Conservation (phyloP, 2,113 vertebrate species). For the Strix aluco region DNA sequence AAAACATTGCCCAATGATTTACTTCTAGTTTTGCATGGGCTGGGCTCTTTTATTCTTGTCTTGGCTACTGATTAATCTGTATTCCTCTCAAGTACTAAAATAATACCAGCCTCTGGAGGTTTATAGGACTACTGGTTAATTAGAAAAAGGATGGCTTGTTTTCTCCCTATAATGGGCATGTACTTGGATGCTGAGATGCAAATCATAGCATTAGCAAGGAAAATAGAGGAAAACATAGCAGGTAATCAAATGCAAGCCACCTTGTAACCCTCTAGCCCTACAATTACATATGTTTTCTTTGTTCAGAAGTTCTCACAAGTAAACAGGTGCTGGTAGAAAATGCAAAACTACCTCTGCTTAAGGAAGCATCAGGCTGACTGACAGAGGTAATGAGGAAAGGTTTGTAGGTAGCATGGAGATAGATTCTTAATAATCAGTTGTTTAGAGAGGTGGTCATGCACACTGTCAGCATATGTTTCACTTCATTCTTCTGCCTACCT, state of each 20-base stretch:
- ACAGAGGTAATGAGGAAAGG: neutral
- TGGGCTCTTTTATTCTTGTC: neutral
- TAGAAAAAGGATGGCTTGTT: neutral
- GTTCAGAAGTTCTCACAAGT: neutral
- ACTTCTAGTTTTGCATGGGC: neutral
- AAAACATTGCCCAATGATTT: neutral
- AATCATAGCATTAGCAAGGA: slow-evolving; percentile 17
- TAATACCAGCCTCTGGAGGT: neutral
- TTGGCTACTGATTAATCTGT: neutral
- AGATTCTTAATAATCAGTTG: neutral
- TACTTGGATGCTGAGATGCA: neutral
- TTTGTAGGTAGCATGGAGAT: neutral
- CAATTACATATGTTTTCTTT: neutral
- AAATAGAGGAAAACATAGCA: neutral
- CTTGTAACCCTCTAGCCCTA: neutral
- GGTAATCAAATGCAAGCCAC: neutral
- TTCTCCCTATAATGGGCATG: neutral
- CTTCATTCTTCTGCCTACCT: neutral
- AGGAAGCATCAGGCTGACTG: neutral
- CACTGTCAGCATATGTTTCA: neutral
- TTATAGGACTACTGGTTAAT: neutral
- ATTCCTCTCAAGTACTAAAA: neutral
- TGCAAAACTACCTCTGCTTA: neutral
- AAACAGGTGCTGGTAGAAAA: neutral
- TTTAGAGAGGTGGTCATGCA: neutral